Percentiles rank a stretch among this genome's conserved stretches.
phyloP scores from a whole-genome alignment of 2,113 vertebrate species.

The Pluvialis apricaria region DNA sequence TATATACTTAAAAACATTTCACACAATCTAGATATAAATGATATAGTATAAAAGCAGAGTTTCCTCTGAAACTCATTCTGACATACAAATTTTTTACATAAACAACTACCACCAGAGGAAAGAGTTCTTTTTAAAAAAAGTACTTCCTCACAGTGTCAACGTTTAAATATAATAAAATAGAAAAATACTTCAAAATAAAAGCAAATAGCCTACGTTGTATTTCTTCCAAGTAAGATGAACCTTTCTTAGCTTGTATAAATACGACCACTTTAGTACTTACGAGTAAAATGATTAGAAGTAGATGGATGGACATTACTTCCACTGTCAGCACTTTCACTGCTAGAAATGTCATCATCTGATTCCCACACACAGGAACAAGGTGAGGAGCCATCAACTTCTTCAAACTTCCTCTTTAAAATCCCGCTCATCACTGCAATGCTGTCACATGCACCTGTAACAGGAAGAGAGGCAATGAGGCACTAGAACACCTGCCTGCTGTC shows the following conservation, averaged over 20 bases:
- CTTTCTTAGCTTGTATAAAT: background rate
- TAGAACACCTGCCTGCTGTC: constrained; percentile 48
- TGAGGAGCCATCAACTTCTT: constrained; percentile 86
- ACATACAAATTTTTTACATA: background rate
- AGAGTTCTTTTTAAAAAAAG: background rate
- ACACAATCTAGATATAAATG: background rate
- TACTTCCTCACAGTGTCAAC: background rate
- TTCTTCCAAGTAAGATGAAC: background rate
- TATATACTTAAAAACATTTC: background rate
- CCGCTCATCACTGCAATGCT: constrained; percentile 81
- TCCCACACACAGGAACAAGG: constrained; percentile 84
- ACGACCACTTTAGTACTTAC: constrained; percentile 69
- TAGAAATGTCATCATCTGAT: constrained; percentile 88
- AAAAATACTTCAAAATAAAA: background rate
- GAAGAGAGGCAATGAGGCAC: constrained; percentile 38
- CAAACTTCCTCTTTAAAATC: constrained; percentile 95
- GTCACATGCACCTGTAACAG: constrained; percentile 73
- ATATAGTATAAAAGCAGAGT: background rate
- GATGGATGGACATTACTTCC: constrained; percentile 86
- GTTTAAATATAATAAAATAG: background rate
- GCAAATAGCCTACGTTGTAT: background rate
- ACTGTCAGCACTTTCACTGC: constrained; percentile 88
- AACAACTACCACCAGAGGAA: background rate
- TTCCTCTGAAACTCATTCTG: background rate
- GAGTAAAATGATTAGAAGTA: constrained; percentile 78